Evolutionary conservation across 2,888 invertebrate species (phyloP), one percentile per base, ranked within the genome.

Genomic region (Sabatieria punctata): DNA sequence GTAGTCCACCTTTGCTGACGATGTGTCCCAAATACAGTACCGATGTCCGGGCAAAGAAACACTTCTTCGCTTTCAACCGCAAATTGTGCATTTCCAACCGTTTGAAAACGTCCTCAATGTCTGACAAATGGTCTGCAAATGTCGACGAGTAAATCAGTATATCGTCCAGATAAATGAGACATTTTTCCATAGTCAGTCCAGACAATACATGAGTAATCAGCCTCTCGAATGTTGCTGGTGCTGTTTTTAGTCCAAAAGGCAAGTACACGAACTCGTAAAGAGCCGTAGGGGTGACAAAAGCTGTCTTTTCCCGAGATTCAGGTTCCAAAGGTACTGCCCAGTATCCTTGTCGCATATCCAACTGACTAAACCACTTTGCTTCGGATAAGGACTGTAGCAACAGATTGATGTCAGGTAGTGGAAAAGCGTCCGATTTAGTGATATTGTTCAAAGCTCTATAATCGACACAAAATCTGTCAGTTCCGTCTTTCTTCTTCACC

Each of bases 401-500:
- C 11, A 48, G 48, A 15, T 35, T 22, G 11, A 43, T 43, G 0
- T 33, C n/a, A 3, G 52, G 52, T 1, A 52, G 39, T 1, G 43
- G 15, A 4, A n/a, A 37, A 27, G 26, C 35, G 23, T 38, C 38
- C 22, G 33, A 23, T 8, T 24, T 22, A 1, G 52, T 52, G 21
- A 45, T 36, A 1, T 22, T 18, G 19, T 52, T 52, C 15, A 51
- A 21, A 13, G 11, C 19, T 23, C 51, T 23, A 26, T 47, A 52
- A 38, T 52, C 52, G 19, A 51, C 45, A 1, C 46, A 46, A 21
- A 52, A 47, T 1, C 52, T 42, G 35, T 41, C 47, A 1, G n/a
- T 8, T 30, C 48, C n/a, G 24, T 33, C 13, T 40, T 53, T 53
- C 42, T 54, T 54, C 39, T 44, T 42, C 4, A 53, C 54, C 15